phyloP scores from a whole-genome alignment of 1,140 invertebrate genomes.

The Aleiodes sp. region DNA sequence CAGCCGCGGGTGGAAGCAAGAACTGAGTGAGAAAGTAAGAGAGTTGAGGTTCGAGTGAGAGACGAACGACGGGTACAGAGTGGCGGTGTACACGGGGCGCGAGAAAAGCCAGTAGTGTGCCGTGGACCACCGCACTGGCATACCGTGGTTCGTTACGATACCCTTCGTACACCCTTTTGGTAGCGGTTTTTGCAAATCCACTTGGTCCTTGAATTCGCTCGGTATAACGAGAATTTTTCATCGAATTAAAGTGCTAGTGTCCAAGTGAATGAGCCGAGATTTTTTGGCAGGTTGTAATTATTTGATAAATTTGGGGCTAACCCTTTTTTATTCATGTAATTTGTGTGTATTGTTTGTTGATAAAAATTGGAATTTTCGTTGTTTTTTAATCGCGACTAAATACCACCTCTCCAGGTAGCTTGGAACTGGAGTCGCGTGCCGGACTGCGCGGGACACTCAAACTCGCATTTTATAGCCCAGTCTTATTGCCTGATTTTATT shows the following conservation, averaged over 20 bases:
- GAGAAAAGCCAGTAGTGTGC: conserved; percentile 67
- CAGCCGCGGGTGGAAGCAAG: conserved; percentile 25
- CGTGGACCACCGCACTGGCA: conserved; percentile 68
- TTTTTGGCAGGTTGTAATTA: too few relatives aligned
- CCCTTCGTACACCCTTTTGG: conserved; percentile 47
- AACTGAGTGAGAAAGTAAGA: conserved; percentile 22
- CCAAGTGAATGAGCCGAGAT: too few relatives aligned
- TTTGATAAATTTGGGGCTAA: too few relatives aligned
- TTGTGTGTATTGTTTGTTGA: too few relatives aligned
- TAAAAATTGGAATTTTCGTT: too few relatives aligned
- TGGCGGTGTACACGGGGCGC: conserved; percentile 66
- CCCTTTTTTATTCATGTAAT: too few relatives aligned
- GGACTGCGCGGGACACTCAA: conserved; percentile 48
- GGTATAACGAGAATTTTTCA: too few relatives aligned
- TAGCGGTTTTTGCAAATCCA: too few relatives aligned
- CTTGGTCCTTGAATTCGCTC: too few relatives aligned
- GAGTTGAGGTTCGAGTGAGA: conserved; percentile 41
- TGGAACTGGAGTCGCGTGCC: conserved; percentile 56
- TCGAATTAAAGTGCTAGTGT: conserved; percentile 63
- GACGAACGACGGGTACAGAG: conserved; percentile 59
- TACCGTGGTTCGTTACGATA: conserved; percentile 65
- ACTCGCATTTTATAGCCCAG: conserved; percentile 56
- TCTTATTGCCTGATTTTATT: conserved; percentile 63
- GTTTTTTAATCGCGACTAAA: conserved; percentile 1
- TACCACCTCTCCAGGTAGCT: conserved; percentile 25